These are phyloP conservation scores for Anhinga rufa DNA, from an alignment of 2,113 vertebrate genomes.

Conservation along the genomic window DNA sequence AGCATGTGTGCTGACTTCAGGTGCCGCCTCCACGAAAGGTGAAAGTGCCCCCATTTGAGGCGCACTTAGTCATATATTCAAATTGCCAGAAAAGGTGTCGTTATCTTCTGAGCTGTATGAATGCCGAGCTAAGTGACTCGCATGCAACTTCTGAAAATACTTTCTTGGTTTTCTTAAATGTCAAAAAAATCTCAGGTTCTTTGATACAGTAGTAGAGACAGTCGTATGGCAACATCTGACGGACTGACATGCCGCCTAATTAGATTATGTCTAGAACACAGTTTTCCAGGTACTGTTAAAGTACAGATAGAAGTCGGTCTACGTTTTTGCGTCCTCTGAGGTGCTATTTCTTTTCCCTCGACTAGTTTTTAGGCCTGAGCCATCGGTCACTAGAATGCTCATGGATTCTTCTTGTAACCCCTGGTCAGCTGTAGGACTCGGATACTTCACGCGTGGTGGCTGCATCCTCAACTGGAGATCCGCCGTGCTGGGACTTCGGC, in stretches of 20 bases:
- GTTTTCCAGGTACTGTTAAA: not conserved
- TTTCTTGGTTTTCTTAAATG: not conserved
- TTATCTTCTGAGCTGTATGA: not conserved
- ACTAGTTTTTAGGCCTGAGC: not conserved
- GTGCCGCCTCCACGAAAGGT: not conserved
- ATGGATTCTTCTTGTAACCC: not conserved
- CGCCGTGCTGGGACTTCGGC: not conserved
- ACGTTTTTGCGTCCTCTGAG: not conserved
- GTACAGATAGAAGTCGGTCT: not conserved
- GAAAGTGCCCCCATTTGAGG: not conserved
- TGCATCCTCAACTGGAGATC: not conserved
- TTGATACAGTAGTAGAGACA: not conserved
- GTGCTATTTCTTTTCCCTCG: not conserved
- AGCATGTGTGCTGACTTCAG: not conserved
- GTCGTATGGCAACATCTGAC: no score
- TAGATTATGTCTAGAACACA: not conserved
- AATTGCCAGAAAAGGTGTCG: not conserved
- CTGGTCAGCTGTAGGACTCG: not conserved
- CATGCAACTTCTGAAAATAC: not conserved
- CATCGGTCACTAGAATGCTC: not conserved
- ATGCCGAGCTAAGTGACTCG: not conserved
- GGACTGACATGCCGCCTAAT: not conserved
- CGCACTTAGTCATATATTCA: not conserved
- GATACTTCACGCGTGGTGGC: not conserved
- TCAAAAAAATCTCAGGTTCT: not conserved